Evolutionary conservation across 1,140 invertebrate genomes (phyloP).

Genomic region (Trachymyrmex septentrionalis): DNA sequence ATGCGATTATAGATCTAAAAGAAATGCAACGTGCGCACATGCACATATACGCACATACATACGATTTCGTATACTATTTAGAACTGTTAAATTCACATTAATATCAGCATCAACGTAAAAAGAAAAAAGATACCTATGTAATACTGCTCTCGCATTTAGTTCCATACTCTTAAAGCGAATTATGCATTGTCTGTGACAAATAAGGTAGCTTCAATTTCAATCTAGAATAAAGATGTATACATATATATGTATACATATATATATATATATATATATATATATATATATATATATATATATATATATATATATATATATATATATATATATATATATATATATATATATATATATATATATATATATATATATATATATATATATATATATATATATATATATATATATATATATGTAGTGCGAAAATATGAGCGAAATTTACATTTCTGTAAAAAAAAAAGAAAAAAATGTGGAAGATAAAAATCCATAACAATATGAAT

Average conservation of each 20-base stretch:
- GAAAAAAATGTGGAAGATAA: conserved; percentile 32
- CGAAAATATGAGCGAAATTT: conserved; percentile 13
- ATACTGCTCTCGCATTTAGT: conserved; percentile 11
- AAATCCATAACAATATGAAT: conserved; percentile 71
- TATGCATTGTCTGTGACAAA: conserved; percentile 41
- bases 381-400: too few species aligned
- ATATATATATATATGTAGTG: conserved; percentile 2
- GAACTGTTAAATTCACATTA: conserved; percentile 55
- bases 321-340: not conserved
- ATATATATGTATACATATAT: not conserved
- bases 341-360: not conserved
- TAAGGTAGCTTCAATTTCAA: conserved; percentile 39
- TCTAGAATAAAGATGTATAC: conserved; percentile 14
- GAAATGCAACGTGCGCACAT: conserved; percentile 8
- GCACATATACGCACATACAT: conserved; percentile 6
- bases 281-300: not conserved
- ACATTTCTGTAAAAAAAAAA: conserved; percentile 53
- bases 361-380: not conserved
- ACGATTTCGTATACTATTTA: conserved; percentile 59
- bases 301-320: not conserved
- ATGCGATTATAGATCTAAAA: conserved; percentile 40
- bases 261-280: too few species aligned
- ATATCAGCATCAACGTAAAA: conserved; percentile 48
- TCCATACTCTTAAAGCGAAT: conserved; percentile 42
- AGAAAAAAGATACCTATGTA: not conserved